Evolutionary conservation across 2,888 invertebrate species (phyloP).

Genomic region (Aphidoletes aphidimyza): DNA sequence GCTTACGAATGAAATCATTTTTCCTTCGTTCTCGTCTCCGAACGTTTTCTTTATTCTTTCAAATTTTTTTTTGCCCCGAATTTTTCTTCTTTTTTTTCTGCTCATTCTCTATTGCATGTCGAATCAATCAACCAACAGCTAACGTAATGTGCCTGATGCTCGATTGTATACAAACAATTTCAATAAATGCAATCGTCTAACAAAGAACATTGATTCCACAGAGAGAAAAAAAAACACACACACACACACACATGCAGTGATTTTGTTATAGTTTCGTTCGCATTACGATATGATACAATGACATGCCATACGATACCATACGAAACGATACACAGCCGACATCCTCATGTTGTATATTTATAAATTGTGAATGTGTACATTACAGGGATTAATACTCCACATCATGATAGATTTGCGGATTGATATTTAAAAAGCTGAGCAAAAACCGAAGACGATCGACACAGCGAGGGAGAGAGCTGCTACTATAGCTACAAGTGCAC

Average conservation of each 20-base stretch:
- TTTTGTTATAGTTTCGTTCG: no score
- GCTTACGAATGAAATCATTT: not conserved
- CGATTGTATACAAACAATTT: not conserved
- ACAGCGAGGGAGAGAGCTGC: no score
- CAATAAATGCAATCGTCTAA: slow-evolving; percentile 46
- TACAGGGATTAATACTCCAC: not conserved
- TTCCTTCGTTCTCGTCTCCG: not conserved
- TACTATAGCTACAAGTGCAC: not conserved
- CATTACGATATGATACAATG: not conserved
- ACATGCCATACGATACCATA: not conserved
- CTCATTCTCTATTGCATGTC: slow-evolving; percentile 16
- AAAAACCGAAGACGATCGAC: not conserved
- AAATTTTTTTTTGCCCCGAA: no score
- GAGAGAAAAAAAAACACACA: not conserved
- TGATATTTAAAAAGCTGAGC: not conserved
- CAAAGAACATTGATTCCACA: slow-evolving; percentile 40
- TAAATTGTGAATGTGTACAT: not conserved
- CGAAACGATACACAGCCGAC: not conserved
- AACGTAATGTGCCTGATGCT: not conserved
- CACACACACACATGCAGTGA: no score
- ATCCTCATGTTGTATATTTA: no score
- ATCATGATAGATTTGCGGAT: slow-evolving; percentile 34
- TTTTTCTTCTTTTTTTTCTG: no score
- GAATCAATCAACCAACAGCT: slow-evolving; percentile 29
- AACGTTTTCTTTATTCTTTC: no score